Evolutionary conservation across 30 jellyfish, hydroid and myxozoan species (phyloP).

Genomic region (Clytia hemisphaerica): DNA sequence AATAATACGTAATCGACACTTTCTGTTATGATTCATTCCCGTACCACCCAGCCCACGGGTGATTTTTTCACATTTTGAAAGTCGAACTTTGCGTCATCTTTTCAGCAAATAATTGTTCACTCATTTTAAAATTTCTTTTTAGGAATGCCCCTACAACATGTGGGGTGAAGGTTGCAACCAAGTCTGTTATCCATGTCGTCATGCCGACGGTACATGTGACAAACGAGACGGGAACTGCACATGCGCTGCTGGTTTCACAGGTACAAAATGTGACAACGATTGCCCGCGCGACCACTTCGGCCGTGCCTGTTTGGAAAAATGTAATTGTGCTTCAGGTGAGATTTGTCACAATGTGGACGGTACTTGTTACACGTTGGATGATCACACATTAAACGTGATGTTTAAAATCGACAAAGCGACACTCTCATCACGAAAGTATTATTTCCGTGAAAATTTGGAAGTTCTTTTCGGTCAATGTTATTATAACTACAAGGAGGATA

Average conservation of each 20-base stretch:
- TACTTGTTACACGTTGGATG: slow-evolving; percentile 29
- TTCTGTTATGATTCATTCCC: no score
- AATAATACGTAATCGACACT: no score
- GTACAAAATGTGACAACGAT: slow-evolving; percentile 43
- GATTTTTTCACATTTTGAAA: no score
- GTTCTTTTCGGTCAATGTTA: no score
- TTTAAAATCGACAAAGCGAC: slow-evolving; percentile 17
- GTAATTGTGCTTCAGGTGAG: slow-evolving; percentile 40
- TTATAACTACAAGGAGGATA: no score
- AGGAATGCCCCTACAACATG: slow-evolving; percentile 62
- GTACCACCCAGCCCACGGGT: no score
- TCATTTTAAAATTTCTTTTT: neutral
- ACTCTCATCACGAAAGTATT: no score
- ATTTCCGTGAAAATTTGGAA: no score
- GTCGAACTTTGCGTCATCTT: no score
- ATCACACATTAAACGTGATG: slow-evolving; percentile 25
- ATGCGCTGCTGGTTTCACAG: slow-evolving; percentile 64
- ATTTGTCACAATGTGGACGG: slow-evolving; percentile 72
- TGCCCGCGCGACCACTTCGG: slow-evolving; percentile 68
- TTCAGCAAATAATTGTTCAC: no score
- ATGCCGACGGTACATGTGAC: slow-evolving; percentile 51
- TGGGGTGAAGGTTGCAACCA: slow-evolving; percentile 43
- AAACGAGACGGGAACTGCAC: slow-evolving; percentile 57
- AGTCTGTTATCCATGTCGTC: slow-evolving; percentile 39
- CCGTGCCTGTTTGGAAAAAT: slow-evolving; percentile 21